A percentile compares a stretch with the other conserved stretches of the same genome.
Evolutionary conservation across 2,113 vertebrate species (phyloP).

Genomic region (Eurypyga helias): DNA sequence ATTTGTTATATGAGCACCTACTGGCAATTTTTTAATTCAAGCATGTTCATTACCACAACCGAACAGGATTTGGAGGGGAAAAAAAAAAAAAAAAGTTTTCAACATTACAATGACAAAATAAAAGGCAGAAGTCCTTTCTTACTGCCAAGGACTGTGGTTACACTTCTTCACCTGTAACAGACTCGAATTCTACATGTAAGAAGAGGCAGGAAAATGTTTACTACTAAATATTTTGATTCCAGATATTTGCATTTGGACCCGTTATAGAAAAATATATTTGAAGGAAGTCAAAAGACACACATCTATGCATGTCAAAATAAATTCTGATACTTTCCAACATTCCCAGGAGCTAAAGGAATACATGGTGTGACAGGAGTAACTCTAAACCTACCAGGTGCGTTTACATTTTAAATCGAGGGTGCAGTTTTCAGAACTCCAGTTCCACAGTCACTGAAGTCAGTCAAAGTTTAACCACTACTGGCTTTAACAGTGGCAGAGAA

Average conservation of each 20-base stretch:
- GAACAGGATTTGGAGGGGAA: background rate
- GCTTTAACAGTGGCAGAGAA: background rate
- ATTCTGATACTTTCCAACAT: background rate
- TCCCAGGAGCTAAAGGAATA: background rate
- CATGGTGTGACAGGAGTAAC: background rate
- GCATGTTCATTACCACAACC: background rate
- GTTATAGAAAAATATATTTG: background rate
- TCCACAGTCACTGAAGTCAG: background rate
- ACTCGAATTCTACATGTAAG: fast-evolving
- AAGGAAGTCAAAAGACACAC: background rate
- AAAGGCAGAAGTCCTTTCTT: background rate
- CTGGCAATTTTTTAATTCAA: background rate
- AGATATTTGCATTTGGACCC: background rate
- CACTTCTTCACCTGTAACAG: background rate
- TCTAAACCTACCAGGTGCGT: background rate
- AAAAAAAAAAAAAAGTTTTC: background rate
- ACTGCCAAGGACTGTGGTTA: background rate
- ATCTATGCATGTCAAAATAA: background rate
- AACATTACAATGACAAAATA: background rate
- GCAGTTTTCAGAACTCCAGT: background rate
- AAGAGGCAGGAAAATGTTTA: background rate
- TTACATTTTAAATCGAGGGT: background rate
- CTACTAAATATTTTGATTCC: background rate
- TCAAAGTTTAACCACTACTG: background rate
- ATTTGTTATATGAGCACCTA: background rate